These are phyloP conservation scores for Manis crassicaudata DNA, from an alignment of 2,797 vertebrate genomes.

Conservation along the genomic window DNA sequence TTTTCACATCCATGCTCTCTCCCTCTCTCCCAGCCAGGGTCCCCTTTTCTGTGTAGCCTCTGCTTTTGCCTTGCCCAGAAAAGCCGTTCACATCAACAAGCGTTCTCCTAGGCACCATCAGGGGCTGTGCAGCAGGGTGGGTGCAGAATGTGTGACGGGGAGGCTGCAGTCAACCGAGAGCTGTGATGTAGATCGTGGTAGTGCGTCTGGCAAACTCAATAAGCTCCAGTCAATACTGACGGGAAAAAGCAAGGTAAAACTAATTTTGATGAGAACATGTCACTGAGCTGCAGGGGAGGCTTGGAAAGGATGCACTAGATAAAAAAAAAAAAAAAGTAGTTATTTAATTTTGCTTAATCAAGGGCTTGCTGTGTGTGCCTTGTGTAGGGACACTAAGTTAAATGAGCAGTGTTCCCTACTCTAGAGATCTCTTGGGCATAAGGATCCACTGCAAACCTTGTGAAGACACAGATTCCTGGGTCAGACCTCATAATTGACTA, in stretches of 20 bases:
- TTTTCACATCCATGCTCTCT: neutral
- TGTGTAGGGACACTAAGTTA: neutral
- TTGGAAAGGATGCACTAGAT: neutral
- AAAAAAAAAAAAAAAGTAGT: neutral
- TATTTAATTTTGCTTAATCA: neutral
- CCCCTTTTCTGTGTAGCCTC: neutral
- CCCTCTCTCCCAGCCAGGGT: neutral
- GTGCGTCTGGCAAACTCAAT: neutral
- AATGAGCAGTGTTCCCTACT: neutral
- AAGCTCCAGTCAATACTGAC: neutral
- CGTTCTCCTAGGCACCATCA: neutral
- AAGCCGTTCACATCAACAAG: slow-evolving; percentile 44
- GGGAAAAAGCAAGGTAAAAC: neutral
- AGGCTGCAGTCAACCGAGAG: neutral
- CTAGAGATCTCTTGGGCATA: neutral
- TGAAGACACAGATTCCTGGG: neutral
- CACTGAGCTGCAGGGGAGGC: neutral
- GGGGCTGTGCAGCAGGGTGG: neutral
- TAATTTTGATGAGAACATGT: slow-evolving; percentile 29
- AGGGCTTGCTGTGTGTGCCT: neutral
- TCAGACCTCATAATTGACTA: neutral
- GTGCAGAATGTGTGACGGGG: neutral
- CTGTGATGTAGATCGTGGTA: neutral
- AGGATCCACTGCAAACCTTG: neutral
- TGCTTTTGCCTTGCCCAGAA: slow-evolving; percentile 47